These are phyloP conservation scores for Tiliacea citrago DNA, from an alignment of 2,888 invertebrate genomes.

Conservation along the genomic window DNA sequence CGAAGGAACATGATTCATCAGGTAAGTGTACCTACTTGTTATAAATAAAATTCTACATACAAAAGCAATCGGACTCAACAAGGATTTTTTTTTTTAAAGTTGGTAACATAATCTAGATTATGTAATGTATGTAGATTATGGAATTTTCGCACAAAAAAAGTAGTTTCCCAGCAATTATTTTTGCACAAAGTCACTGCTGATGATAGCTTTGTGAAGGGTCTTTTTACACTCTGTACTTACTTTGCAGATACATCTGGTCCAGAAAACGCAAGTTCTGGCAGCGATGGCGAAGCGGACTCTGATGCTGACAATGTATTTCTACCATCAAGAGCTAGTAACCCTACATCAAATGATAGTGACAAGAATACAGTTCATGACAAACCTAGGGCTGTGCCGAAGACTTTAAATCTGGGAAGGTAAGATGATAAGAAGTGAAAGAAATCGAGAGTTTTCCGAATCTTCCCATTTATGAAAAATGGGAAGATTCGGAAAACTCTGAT, in stretches of 20 bases:
- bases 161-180: background rate
- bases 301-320: constrained; percentile 89
- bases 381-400: constrained; percentile 84
- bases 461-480: too few relatives aligned
- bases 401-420: constrained; percentile 87
- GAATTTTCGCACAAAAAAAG: background rate
- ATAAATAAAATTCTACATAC: background rate
- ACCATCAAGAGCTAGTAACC: constrained; percentile 84
- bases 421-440: background rate
- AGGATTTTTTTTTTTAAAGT: too few relatives aligned
- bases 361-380: constrained; percentile 73
- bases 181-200: background rate
- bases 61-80: background rate
- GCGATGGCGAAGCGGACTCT: constrained; percentile 88
- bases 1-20: constrained; percentile 89
- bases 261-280: constrained; percentile 91
- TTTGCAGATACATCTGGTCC: constrained; percentile 91
- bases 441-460: too few relatives aligned
- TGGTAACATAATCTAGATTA: background rate
- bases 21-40: constrained; percentile 68
- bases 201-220: too few relatives aligned
- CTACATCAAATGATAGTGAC: constrained; percentile 72
- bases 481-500: too few relatives aligned
- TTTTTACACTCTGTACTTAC: background rate
- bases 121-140: too few relatives aligned